A percentile compares a stretch with the other conserved stretches of the same genome.
These are phyloP conservation scores for Columba guinea DNA, from an alignment of 2,797 vertebrate genomes.

Conservation along the genomic window DNA sequence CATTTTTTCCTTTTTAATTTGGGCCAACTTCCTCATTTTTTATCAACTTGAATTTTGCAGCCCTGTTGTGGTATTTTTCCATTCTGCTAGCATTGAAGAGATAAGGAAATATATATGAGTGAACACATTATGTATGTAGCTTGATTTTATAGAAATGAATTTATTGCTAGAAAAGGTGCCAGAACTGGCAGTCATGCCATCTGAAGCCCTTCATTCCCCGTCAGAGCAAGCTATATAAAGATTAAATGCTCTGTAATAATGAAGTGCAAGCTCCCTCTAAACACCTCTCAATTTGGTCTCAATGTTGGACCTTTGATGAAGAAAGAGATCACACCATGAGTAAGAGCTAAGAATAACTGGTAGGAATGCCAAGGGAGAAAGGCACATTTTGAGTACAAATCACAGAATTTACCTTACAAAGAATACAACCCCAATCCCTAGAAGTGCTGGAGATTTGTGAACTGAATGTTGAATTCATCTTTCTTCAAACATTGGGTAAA, in stretches of 20 bases:
- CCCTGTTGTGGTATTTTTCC: background rate
- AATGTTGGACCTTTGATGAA: background rate
- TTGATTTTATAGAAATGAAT: background rate
- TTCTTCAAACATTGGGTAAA: background rate
- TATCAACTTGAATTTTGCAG: background rate
- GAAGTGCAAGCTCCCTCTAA: background rate
- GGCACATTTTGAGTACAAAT: background rate
- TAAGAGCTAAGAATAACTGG: conserved; percentile 15
- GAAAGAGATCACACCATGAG: background rate
- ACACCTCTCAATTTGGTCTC: background rate
- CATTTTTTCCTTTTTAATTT: background rate
- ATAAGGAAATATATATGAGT: background rate
- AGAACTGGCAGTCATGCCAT: background rate
- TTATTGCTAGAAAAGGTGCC: background rate
- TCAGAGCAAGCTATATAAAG: background rate
- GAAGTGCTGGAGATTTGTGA: background rate
- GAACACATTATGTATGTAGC: background rate
- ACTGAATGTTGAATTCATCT: background rate
- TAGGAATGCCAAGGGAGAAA: background rate
- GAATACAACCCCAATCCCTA: background rate
- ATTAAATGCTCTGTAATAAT: background rate
- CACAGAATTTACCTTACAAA: background rate
- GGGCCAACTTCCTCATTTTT: background rate
- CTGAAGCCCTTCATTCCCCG: background rate
- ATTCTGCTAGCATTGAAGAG: background rate